Conservation (phyloP, 2,113 vertebrate species). For the Felis chaus region DNA sequence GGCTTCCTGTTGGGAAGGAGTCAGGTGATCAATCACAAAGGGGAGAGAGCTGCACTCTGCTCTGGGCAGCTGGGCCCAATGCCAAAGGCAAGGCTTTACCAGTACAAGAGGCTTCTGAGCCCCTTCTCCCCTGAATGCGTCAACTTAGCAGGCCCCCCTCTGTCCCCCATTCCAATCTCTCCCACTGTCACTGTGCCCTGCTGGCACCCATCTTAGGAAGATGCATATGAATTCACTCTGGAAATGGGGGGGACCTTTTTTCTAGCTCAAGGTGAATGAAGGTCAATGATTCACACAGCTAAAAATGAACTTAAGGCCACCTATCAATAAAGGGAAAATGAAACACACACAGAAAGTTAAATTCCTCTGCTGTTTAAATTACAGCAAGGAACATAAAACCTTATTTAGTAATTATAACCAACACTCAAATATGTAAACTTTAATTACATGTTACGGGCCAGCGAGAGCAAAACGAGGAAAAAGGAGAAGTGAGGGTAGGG, state of each 20-base stretch:
- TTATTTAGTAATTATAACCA: constrained; percentile 56
- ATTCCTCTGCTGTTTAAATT: constrained; percentile 51
- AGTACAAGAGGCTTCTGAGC: background rate
- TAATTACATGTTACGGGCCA: constrained; percentile 29
- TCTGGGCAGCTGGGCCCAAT: background rate
- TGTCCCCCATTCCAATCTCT: background rate
- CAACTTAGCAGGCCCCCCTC: too few species aligned
- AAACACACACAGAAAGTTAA: constrained; percentile 16
- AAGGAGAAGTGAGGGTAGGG: background rate
- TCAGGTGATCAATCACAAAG: background rate
- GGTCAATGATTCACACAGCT: constrained; percentile 53
- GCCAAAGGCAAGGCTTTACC: background rate
- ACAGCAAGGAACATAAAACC: constrained; percentile 49
- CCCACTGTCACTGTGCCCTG: background rate
- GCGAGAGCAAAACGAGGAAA: constrained; percentile 46
- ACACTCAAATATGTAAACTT: constrained; percentile 44
- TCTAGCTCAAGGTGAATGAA: constrained; percentile 48
- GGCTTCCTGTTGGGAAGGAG: background rate
- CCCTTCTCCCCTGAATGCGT: background rate
- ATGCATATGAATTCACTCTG: background rate
- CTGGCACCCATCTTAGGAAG: background rate
- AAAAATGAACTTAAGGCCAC: constrained; percentile 54
- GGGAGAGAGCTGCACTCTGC: background rate
- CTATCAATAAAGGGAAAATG: constrained; percentile 49
- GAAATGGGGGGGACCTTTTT: constrained; percentile 3